Percentiles rank a stretch among this genome's conserved stretches.
These are phyloP conservation scores for Apis florea DNA, from an alignment of 1,140 invertebrate genomes.

Conservation along the genomic window DNA sequence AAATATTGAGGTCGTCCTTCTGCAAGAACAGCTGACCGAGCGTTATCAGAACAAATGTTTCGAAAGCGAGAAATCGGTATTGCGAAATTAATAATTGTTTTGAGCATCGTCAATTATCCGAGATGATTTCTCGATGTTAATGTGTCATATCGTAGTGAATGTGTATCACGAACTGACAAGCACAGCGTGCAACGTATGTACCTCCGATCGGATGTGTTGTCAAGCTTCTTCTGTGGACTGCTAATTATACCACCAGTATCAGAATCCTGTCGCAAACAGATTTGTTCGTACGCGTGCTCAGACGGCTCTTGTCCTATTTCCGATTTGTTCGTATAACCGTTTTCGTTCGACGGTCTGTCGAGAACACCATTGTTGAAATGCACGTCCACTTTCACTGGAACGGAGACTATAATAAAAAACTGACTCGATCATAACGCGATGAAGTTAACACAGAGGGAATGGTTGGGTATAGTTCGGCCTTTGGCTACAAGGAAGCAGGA, in stretches of 20 bases:
- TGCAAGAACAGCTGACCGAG: not conserved
- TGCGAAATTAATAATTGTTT: not conserved
- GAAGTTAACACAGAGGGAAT: not conserved
- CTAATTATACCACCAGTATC: conserved; percentile 67
- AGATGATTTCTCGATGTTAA: too few relatives aligned
- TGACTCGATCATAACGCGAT: not conserved
- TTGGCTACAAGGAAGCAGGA: not conserved
- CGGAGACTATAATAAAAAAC: not conserved
- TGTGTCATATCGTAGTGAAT: too few relatives aligned
- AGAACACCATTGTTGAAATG: conserved; percentile 75
- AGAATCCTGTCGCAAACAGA: conserved; percentile 73
- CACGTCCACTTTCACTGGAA: conserved; percentile 80
- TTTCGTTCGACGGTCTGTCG: conserved; percentile 62
- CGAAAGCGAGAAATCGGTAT: not conserved
- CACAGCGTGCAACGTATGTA: conserved; percentile 15
- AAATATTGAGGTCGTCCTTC: not conserved
- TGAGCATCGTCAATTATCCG: not conserved
- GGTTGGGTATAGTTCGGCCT: too few relatives aligned
- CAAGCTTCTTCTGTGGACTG: conserved; percentile 70
- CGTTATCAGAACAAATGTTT: not conserved
- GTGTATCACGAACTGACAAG: not conserved
- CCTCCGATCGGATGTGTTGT: conserved; percentile 72
- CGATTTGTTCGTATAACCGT: conserved; percentile 72
- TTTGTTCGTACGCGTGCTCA: conserved; percentile 79
- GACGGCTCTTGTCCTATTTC: conserved; percentile 74